Percentiles rank a stretch among this genome's conserved stretches.
Evolutionary conservation across 2,888 invertebrate species (phyloP).

Genomic region (Rhamphomyia laevipes): DNA sequence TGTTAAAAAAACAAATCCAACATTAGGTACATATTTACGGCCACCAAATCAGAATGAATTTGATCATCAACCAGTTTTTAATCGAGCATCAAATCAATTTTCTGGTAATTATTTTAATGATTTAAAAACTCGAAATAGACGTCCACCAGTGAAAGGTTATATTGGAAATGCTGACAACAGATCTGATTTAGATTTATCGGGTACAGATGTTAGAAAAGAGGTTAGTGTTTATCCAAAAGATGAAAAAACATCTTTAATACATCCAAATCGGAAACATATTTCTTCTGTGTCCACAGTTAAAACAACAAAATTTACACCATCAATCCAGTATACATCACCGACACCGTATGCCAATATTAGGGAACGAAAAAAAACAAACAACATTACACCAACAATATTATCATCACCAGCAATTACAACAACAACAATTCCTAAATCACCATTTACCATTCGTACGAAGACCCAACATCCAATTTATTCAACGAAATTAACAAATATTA

Average conservation of each 20-base stretch:
- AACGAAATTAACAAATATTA: constrained; percentile 9
- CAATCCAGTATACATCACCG: constrained; percentile 12
- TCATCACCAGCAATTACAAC: constrained; percentile 13
- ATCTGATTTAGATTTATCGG: constrained; percentile 28
- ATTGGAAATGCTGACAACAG: constrained; percentile 12
- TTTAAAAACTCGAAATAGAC: constrained; percentile 6
- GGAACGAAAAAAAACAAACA: constrained; percentile 7
- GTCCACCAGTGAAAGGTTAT: constrained; percentile 18
- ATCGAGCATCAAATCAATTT: constrained; percentile 9
- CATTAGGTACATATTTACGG: constrained; percentile 31
- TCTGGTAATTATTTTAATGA: neutral
- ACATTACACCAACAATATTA: constrained; percentile 8
- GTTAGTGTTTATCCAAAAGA: constrained; percentile 23
- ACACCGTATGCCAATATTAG: constrained; percentile 12
- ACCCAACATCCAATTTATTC: constrained; percentile 11
- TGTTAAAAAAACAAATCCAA: constrained; percentile 18
- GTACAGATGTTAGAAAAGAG: constrained; percentile 31
- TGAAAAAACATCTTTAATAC: constrained; percentile 21
- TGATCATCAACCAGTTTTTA: constrained; percentile 7
- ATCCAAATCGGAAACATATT: constrained; percentile 32
- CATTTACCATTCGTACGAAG: constrained; percentile 21
- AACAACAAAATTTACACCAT: constrained; percentile 17
- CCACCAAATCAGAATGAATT: constrained; percentile 22
- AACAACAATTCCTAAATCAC: constrained; percentile 2
- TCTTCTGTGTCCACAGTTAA: constrained; percentile 25